These are phyloP conservation scores for Aleadryas rufinucha DNA, from an alignment of 2,113 vertebrate genomes.

Conservation along the genomic window DNA sequence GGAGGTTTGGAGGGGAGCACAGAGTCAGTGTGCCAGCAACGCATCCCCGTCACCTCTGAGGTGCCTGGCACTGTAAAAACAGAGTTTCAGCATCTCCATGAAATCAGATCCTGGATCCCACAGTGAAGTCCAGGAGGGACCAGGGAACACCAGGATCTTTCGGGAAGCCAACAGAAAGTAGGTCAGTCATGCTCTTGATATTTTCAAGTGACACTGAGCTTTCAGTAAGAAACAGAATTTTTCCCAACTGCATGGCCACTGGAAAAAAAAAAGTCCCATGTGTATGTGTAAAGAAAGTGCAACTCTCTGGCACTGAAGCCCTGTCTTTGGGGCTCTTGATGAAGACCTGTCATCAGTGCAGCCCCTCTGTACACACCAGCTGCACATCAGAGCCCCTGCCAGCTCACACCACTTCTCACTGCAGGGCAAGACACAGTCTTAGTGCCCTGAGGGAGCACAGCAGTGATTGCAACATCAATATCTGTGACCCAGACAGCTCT, in stretches of 20 bases:
- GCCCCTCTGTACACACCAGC: fast-evolving
- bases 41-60: background rate
- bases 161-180: background rate
- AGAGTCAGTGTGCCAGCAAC: background rate
- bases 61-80: background rate
- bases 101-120: background rate
- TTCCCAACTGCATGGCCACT: background rate
- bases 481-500: background rate
- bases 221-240: background rate
- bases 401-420: background rate
- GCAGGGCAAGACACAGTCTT: background rate
- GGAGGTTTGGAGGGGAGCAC: background rate
- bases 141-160: background rate
- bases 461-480: background rate
- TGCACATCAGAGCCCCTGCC: background rate
- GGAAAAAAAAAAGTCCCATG: no score
- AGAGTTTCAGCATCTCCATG: background rate
- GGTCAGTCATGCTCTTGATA: background rate
- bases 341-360: background rate
- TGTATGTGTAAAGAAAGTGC: background rate
- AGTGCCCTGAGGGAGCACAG: background rate
- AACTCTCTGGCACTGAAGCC: background rate
- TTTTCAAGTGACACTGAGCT: background rate
- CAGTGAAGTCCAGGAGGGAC: background rate
- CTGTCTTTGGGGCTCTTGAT: background rate